Conservation (phyloP, 2,797 vertebrate genomes). For the Yasuhikotakia modesta region DNA sequence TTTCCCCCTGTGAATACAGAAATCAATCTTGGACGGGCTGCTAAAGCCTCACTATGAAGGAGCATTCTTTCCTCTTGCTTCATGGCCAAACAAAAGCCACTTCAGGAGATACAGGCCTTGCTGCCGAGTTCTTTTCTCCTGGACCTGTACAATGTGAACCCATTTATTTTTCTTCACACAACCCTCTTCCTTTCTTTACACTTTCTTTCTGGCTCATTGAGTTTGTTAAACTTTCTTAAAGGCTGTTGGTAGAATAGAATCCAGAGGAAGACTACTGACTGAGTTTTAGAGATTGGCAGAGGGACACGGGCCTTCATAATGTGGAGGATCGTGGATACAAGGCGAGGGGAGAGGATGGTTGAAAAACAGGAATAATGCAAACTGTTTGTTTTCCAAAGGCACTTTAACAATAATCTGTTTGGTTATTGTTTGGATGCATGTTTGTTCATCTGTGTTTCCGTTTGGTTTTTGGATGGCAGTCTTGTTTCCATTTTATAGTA, state of each 20-base stretch:
- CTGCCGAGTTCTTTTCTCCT: conserved; percentile 80
- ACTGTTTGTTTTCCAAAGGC: conserved; percentile 50
- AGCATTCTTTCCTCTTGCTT: conserved; percentile 85
- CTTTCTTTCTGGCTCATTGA: conserved; percentile 85
- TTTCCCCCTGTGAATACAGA: conserved; percentile 91
- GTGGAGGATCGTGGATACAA: conserved; percentile 56
- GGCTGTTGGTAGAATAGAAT: conserved; percentile 75
- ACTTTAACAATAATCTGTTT: conserved; percentile 39
- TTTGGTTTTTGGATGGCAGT: conserved; percentile 10
- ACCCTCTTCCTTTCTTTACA: conserved; percentile 70
- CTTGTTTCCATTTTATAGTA: neutral
- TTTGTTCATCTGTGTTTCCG: conserved; percentile 15
- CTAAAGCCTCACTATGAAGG: conserved; percentile 85
- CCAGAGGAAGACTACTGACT: conserved; percentile 69
- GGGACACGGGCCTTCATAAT: conserved; percentile 64
- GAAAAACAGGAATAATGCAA: conserved; percentile 54
- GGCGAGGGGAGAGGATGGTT: conserved; percentile 60
- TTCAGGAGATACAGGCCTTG: conserved; percentile 86
- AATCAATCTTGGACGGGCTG: conserved; percentile 85
- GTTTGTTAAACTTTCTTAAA: conserved; percentile 77
- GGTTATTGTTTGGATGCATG: conserved; percentile 13
- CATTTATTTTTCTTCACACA: conserved; percentile 76
- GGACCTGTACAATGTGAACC: conserved; percentile 78
- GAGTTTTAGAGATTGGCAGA: conserved; percentile 67
- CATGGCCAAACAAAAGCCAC: conserved; percentile 87